phyloP scores from a whole-genome alignment of 2,888 invertebrate species.

The Fragum fragum region DNA sequence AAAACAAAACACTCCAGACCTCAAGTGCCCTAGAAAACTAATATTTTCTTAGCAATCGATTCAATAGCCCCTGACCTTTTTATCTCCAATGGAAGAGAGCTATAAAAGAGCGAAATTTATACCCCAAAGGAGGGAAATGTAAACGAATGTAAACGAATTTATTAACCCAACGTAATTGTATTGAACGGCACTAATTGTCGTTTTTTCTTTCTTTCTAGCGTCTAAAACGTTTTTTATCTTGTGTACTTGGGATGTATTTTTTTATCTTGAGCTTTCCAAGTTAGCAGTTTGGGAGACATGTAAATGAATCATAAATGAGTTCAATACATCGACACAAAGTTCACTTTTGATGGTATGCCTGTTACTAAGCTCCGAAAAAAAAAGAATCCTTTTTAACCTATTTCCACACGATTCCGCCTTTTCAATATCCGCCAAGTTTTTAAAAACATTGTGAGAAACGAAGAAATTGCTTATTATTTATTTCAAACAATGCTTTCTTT shows the following conservation, averaged over 20 bases:
- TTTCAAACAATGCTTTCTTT: too few relatives aligned
- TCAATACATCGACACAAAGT: too few relatives aligned
- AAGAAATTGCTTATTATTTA: too few relatives aligned
- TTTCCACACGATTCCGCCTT: too few relatives aligned
- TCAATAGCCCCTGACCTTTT: background rate
- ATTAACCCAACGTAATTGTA: constrained; percentile 32
- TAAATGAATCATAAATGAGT: too few relatives aligned
- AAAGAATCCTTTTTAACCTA: too few relatives aligned
- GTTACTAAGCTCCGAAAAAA: too few relatives aligned
- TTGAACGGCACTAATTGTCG: constrained; percentile 18
- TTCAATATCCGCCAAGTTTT: too few relatives aligned
- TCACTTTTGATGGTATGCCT: too few relatives aligned
- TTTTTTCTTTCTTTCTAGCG: background rate
- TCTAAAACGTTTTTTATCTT: background rate
- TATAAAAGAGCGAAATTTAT: constrained; percentile 31
- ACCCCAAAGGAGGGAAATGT: constrained; percentile 32
- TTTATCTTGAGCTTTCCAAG: too few relatives aligned
- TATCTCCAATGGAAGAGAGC: constrained; percentile 11
- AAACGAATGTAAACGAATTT: constrained; percentile 35
- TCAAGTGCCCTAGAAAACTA: constrained; percentile 5
- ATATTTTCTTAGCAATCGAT: constrained; percentile 30
- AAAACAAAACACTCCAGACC: background rate
- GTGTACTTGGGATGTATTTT: background rate
- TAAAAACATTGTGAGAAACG: too few relatives aligned
- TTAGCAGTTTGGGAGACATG: too few relatives aligned